Percentiles rank a stretch among this genome's conserved stretches.
Evolutionary conservation across 2,113 vertebrate species (phyloP).

Genomic region (Elephas maximus): DNA sequence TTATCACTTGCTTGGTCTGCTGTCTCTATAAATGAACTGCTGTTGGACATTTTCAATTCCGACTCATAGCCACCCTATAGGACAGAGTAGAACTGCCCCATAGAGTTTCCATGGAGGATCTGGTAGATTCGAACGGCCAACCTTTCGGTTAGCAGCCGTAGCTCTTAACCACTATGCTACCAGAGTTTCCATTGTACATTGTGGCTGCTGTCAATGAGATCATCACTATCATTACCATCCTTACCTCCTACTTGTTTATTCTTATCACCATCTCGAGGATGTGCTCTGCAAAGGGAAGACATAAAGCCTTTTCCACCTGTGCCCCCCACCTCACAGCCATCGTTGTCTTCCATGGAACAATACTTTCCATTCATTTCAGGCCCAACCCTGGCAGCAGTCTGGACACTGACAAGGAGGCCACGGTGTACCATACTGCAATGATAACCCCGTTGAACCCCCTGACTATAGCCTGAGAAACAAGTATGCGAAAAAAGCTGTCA

Average conservation of each 20-base stretch:
- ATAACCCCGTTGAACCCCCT: slow-evolving; percentile 63
- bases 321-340: slow-evolving; percentile 57
- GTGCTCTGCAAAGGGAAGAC: neutral
- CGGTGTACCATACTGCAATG: slow-evolving; percentile 44
- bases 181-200: neutral
- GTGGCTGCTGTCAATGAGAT: neutral
- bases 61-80: too few relatives aligned
- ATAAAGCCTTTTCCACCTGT: neutral
- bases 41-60: neutral
- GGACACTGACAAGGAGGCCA: neutral
- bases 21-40: neutral
- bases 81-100: too few relatives aligned
- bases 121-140: too few relatives aligned
- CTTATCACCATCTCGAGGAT: too few relatives aligned
- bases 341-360: slow-evolving; percentile 39
- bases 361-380: slow-evolving; percentile 40
- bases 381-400: neutral
- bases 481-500: slow-evolving; percentile 9
- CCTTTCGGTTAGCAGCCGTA: too few relatives aligned
- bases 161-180: too few relatives aligned
- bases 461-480: slow-evolving; percentile 50
- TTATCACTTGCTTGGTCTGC: neutral
- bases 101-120: too few relatives aligned
- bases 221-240: neutral
- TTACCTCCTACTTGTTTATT: neutral